These are phyloP conservation scores for Drosophila pachea DNA, from an alignment of 1,140 invertebrate genomes.

Conservation along the genomic window DNA sequence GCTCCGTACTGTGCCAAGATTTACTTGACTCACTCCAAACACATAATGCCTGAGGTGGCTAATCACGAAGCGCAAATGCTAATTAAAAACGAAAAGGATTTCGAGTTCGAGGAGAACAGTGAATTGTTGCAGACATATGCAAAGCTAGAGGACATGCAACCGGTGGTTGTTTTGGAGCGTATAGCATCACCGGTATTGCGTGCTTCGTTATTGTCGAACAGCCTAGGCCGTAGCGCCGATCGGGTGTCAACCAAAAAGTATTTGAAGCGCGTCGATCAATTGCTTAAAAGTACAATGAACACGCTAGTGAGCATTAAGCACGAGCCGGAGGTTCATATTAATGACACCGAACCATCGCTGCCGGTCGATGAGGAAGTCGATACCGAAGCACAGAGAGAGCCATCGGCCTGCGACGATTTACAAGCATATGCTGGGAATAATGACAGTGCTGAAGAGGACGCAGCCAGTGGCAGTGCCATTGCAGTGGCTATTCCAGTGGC, in stretches of 20 bases:
- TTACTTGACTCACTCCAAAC: slow-evolving; percentile 68
- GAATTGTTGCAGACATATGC: slow-evolving; percentile 19
- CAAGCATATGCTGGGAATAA: slow-evolving; percentile 31
- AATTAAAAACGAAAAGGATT: slow-evolving; percentile 67
- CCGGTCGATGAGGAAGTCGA: slow-evolving; percentile 18
- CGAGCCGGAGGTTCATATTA: slow-evolving; percentile 71
- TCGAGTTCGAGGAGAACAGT: slow-evolving; percentile 49
- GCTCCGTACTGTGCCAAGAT: slow-evolving; percentile 62
- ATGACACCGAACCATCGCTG: slow-evolving; percentile 40
- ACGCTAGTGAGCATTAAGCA: slow-evolving; percentile 75
- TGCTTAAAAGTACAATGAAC: slow-evolving; percentile 70
- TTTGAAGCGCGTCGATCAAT: slow-evolving; percentile 70
- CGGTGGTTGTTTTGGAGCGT: slow-evolving; percentile 63
- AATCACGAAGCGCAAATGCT: slow-evolving; percentile 53
- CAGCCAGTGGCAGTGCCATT: neutral
- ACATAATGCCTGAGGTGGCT: slow-evolving; percentile 60
- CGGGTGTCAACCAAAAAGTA: slow-evolving; percentile 67
- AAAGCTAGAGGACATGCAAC: slow-evolving; percentile 56
- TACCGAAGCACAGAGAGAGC: slow-evolving; percentile 27
- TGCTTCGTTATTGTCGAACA: slow-evolving; percentile 9
- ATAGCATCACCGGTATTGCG: slow-evolving; percentile 55
- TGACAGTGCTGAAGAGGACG: slow-evolving; percentile 51
- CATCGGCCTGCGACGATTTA: slow-evolving; percentile 40
- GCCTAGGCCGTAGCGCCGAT: slow-evolving; percentile 41
- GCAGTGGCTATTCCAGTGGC: neutral